Evolutionary conservation across 1,140 invertebrate species (phyloP).

Genomic region (Ylistrum balloti): DNA sequence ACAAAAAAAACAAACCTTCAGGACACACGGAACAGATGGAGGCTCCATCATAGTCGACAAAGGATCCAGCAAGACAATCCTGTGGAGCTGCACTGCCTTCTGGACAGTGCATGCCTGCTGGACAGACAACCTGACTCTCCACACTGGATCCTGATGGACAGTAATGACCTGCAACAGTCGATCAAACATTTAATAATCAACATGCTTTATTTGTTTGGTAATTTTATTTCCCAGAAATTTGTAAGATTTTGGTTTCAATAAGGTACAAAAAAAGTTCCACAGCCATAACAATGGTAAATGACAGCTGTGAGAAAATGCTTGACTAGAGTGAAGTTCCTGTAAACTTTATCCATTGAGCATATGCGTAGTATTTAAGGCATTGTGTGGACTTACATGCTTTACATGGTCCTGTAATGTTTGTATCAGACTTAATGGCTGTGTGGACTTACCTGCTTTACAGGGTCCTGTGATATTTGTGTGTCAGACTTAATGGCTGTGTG

Average conservation of each 20-base stretch:
- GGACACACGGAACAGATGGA: conserved; percentile 71
- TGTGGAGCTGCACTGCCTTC: conserved; percentile 67
- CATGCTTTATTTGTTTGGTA: too few species aligned
- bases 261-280: too few species aligned
- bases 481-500: too few species aligned
- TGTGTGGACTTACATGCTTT: conserved; percentile 69
- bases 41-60: conserved; percentile 69
- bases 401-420: conserved; percentile 74
- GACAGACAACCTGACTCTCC: conserved; percentile 74
- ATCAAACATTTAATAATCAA: too few species aligned
- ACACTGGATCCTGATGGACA: conserved; percentile 75
- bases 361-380: too few species aligned
- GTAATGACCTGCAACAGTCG: conserved; percentile 71
- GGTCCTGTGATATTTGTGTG: conserved; percentile 70
- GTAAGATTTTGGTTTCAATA: too few species aligned
- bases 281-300: too few species aligned
- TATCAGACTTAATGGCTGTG: conserved; percentile 76
- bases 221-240: too few species aligned
- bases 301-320: too few species aligned
- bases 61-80: conserved; percentile 73
- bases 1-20: conserved; percentile 73
- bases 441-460: conserved; percentile 77
- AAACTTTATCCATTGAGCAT: too few species aligned
- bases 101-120: conserved; percentile 74
- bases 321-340: too few species aligned